Percentiles rank a stretch among this genome's conserved stretches.
Evolutionary conservation across 2,797 vertebrate genomes (phyloP).

Genomic region (Threskiornis aethiopicus): DNA sequence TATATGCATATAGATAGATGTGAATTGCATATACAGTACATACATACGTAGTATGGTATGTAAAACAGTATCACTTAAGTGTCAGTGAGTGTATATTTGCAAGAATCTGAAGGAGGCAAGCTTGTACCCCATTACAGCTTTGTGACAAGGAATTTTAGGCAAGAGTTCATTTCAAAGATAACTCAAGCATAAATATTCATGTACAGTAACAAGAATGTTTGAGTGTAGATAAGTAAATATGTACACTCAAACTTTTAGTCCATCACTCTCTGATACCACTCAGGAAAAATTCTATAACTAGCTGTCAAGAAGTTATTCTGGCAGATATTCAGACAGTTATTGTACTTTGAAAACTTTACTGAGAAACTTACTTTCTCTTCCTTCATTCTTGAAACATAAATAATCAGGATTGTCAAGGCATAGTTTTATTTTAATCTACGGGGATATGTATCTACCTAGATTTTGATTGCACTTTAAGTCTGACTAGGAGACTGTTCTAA

Average conservation of each 20-base stretch:
- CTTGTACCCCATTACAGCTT: neutral
- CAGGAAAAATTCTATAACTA: neutral
- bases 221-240: neutral
- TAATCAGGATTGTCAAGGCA: neutral
- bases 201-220: neutral
- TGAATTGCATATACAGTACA: neutral
- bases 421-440: neutral
- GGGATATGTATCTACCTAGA: neutral
- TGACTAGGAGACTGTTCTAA: neutral
- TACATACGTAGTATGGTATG: neutral
- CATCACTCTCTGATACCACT: neutral
- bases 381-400: slow-evolving; percentile 1
- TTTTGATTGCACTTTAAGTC: neutral
- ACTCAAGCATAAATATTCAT: slow-evolving; percentile 18
- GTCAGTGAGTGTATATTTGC: neutral
- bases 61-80: slow-evolving; percentile 23
- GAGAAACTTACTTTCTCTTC: neutral
- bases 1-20: slow-evolving; percentile 42
- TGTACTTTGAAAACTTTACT: neutral
- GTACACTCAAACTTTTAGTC: neutral
- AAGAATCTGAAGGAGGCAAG: neutral
- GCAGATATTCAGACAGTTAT: neutral
- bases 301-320: neutral
- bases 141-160: neutral
- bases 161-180: slow-evolving; percentile 6